These are phyloP conservation scores for Trypoxylon attenuatum DNA, from an alignment of 2,888 invertebrate genomes.

Conservation along the genomic window DNA sequence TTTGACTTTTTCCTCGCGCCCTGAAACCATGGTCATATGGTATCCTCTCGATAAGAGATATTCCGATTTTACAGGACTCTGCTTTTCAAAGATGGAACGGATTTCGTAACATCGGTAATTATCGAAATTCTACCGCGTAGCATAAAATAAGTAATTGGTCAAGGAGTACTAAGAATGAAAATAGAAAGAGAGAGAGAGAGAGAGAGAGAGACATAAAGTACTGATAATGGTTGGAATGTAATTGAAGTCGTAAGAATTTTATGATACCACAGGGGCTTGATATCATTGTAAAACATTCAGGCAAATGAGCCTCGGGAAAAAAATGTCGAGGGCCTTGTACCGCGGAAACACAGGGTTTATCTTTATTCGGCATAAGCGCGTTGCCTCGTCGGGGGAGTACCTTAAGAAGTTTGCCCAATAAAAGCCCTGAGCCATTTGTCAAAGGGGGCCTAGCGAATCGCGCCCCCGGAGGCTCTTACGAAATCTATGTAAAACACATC, in stretches of 20 bases:
- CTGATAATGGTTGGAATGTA: no score
- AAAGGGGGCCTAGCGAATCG: conserved; percentile 49
- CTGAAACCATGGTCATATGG: conserved; percentile 2
- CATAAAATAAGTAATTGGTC: no score
- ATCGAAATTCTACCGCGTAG: no score
- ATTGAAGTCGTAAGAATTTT: no score
- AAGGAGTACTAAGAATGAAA: no score
- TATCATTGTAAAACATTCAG: background rate
- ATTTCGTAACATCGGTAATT: no score
- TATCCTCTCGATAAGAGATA: background rate
- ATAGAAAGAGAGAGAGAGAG: no score
- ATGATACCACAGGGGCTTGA: no score
- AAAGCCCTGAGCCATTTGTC: conserved; percentile 71
- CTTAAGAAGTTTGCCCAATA: conserved; percentile 70
- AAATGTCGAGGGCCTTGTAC: background rate
- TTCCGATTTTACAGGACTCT: no score
- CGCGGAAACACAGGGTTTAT: background rate
- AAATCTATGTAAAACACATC: conserved; percentile 72
- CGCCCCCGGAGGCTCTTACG: conserved; percentile 48
- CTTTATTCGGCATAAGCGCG: conserved; percentile 40
- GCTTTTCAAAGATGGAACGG: no score
- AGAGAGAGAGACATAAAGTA: no score
- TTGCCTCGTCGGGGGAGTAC: conserved; percentile 57
- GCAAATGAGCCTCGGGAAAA: background rate
- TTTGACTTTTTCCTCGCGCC: conserved; percentile 37